Evolutionary conservation across 2,797 vertebrate species (phyloP), one percentile per base, ranked within the genome.

Genomic region (Tolypeutes matacus): DNA sequence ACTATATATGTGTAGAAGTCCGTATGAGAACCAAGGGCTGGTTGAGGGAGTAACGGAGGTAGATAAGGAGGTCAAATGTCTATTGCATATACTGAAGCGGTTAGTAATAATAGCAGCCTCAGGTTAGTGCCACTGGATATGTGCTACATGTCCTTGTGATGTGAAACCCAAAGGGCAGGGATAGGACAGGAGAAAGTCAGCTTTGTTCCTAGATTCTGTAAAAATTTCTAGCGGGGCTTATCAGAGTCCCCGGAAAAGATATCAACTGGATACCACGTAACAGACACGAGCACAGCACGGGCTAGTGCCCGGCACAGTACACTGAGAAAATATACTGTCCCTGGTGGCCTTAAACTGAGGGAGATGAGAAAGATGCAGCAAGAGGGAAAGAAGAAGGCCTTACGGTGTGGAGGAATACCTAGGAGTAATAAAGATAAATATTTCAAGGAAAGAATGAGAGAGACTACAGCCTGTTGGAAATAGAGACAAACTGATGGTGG

Each of bases 271-370:
- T 80, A 64, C 87, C 95, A 87, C 89, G 46, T 87, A 67, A 95
- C 77, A 93, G 2, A 94, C 1, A 39, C n/a, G 85, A 80, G 80
- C 91, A 83, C 25, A 82, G 80, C 80, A 91, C 11, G 75, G 84
- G 96, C 94, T 89, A 91, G 65, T 72, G 76, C 94, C 89, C 95
- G 93, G 86, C 64, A 73, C 77, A 95, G 93, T 60, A 76, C 96
- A 73, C 31, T 96, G 94, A 94, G 93, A 97, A 98, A 97, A 89
- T 93, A 93, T 76, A 94, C 46, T 86, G 86, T 81, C 84, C 96
- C 90, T 73, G 90, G 62, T 0, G 0, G 73, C 69, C 94, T 73
- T 93, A 96, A 96, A 92, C 29, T 93, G 39, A 0, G 29, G 42
- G 17, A 93, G 67, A 93, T 78, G 84, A 64, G 83, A 51, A 84